Evolutionary conservation across 2,888 invertebrate species (phyloP).

Genomic region (Asteroscopus sphinx): DNA sequence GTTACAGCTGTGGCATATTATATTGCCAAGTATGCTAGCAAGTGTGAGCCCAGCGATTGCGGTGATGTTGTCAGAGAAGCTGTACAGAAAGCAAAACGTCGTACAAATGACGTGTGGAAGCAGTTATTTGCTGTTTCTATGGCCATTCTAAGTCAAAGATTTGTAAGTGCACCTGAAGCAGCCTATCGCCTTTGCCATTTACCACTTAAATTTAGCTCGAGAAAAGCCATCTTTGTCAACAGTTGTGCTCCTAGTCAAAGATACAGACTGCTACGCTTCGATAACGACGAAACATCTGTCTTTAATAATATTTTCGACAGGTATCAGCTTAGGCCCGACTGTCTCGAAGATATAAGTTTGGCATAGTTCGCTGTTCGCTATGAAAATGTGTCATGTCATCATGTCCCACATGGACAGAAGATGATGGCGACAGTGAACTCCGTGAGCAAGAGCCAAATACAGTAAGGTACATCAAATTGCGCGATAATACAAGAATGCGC

Average conservation of each 20-base stretch:
- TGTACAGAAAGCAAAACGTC: background rate
- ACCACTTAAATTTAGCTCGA: background rate
- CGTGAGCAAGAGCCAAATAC: no score
- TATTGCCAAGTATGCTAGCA: constrained; percentile 7
- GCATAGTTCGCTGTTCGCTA: background rate
- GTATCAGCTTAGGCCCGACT: background rate
- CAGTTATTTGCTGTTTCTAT: constrained; percentile 1
- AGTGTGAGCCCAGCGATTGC: background rate
- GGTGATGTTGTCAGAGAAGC: background rate
- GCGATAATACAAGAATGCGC: no score
- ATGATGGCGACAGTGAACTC: background rate
- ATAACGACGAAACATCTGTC: background rate
- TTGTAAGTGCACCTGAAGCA: constrained; percentile 1
- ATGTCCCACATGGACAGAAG: background rate
- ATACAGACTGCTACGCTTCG: background rate
- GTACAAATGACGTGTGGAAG: background rate
- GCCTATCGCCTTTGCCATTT: background rate
- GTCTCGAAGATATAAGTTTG: background rate
- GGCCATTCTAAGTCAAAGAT: background rate
- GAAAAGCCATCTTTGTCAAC: background rate
- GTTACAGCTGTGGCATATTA: constrained; percentile 8
- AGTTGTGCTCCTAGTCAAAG: background rate
- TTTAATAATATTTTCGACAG: background rate
- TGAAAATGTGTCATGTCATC: background rate
- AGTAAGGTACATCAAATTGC: background rate